phyloP scores from a whole-genome alignment of 2,797 vertebrate species.

The Buphagus erythrorhynchus region DNA sequence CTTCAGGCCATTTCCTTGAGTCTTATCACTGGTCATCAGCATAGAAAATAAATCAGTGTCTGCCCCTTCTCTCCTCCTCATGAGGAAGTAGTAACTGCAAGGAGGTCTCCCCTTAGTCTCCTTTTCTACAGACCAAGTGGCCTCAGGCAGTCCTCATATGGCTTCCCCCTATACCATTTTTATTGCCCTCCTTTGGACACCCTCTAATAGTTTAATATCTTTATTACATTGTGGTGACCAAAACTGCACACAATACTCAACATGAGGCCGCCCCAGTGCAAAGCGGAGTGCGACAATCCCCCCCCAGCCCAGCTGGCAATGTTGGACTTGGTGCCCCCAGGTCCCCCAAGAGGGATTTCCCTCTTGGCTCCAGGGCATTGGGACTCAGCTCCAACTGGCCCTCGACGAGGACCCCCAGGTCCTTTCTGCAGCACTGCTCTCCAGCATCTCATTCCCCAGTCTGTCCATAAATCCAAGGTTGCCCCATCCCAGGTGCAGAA shows the following conservation, averaged over 20 bases:
- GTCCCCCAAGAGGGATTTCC: background rate
- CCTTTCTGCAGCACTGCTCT: background rate
- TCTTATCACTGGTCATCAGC: background rate
- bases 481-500: background rate
- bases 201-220: background rate
- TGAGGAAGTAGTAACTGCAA: background rate
- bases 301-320: rapidly evolving
- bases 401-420: background rate
- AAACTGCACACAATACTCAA: background rate
- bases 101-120: background rate
- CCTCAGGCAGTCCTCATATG: background rate
- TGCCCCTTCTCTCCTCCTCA: background rate
- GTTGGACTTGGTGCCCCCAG: background rate
- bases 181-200: background rate
- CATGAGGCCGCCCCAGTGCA: background rate
- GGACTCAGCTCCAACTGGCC: background rate
- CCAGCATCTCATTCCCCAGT: background rate
- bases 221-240: background rate
- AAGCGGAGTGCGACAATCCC: background rate
- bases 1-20: background rate
- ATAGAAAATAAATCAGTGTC: background rate
- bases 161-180: background rate
- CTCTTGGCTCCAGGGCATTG: background rate
- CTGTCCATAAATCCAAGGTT: background rate
- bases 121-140: background rate